Evolutionary conservation across 2,888 invertebrate species (phyloP).

Genomic region (Pteria penguin): DNA sequence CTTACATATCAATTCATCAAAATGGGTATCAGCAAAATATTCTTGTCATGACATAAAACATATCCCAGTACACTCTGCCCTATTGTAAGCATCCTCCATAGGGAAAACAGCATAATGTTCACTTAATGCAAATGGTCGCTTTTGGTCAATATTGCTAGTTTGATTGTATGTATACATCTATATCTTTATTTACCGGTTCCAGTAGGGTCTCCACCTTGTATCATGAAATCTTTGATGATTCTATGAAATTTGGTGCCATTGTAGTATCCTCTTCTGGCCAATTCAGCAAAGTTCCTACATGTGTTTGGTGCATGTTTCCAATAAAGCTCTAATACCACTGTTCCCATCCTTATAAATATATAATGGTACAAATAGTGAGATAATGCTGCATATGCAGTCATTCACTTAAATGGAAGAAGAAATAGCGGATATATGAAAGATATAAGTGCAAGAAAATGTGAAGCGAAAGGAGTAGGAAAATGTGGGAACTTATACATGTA

Average conservation of each 20-base stretch:
- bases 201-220: slow-evolving; percentile 94
- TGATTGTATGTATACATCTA: no score
- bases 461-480: no score
- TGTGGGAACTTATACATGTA: no score
- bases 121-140: not conserved
- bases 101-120: not conserved
- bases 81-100: not conserved
- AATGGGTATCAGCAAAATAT: no score
- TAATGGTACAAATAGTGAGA: no score
- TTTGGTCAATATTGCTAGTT: no score
- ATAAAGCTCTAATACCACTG: slow-evolving; percentile 93
- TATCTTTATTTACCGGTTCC: slow-evolving; percentile 86
- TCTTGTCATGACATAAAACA: no score
- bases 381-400: no score
- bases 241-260: slow-evolving; percentile 97
- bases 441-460: no score
- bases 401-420: no score
- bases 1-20: no score
- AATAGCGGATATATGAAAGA: no score
- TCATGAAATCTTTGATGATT: slow-evolving; percentile 88
- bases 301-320: slow-evolving; percentile 99
- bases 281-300: slow-evolving; percentile 97
- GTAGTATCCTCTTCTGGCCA: slow-evolving; percentile 95
- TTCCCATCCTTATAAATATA: slow-evolving; percentile 96
- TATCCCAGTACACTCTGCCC: not conserved